Evolutionary conservation across 2,888 invertebrate species (phyloP).

Genomic region (Drosophila atripex): DNA sequence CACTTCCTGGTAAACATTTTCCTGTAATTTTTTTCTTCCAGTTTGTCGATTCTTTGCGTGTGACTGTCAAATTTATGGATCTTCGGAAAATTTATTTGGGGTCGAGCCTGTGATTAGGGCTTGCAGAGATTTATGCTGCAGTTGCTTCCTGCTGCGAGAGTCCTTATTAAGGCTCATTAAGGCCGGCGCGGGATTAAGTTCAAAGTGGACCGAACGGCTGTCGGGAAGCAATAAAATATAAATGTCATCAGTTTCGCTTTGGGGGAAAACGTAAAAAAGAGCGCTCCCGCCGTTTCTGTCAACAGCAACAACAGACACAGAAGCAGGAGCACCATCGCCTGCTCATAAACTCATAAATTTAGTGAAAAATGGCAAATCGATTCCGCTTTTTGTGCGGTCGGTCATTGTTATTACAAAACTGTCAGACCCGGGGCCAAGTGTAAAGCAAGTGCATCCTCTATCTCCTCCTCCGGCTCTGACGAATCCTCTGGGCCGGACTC

Average conservation of each 20-base stretch:
- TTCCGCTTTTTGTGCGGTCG: conserved; percentile 56
- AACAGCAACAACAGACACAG: conserved; percentile 31
- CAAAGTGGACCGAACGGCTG: conserved; percentile 27
- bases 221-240: conserved; percentile 62
- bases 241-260: conserved; percentile 46
- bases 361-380: conserved; percentile 76
- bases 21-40: conserved; percentile 3
- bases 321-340: conserved; percentile 37
- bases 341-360: conserved; percentile 77
- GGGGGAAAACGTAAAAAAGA: conserved; percentile 48
- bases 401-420: conserved; percentile 76
- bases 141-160: conserved; percentile 35
- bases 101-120: conserved; percentile 68
- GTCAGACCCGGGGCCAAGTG: conserved; percentile 49
- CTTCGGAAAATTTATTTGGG: conserved; percentile 67
- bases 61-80: conserved; percentile 68
- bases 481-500: conserved; percentile 29
- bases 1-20: conserved; percentile 2
- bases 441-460: conserved; percentile 48
- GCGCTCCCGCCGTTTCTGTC: conserved; percentile 11
- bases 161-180: conserved; percentile 67
- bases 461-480: conserved; percentile 22
- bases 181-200: conserved; percentile 44
- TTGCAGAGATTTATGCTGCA: conserved; percentile 68
- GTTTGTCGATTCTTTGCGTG: conserved; percentile 57